Conservation (phyloP, 2,888 invertebrate genomes). For the Zygaena filipendulae region DNA sequence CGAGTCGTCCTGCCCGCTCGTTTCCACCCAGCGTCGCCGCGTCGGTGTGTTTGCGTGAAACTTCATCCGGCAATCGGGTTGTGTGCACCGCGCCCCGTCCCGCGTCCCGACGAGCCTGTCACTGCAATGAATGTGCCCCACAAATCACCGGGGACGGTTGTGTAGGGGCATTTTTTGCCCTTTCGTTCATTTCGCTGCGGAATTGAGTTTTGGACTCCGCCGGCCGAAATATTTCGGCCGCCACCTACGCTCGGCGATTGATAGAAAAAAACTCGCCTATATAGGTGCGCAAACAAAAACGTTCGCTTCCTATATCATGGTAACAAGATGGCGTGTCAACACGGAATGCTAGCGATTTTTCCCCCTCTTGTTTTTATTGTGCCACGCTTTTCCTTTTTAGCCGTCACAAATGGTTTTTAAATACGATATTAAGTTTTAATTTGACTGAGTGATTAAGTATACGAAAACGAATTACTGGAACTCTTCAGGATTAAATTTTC, state of each 20-base stretch:
- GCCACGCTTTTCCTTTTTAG: too few species aligned
- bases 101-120: constrained; percentile 53
- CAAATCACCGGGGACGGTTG: constrained; percentile 59
- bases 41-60: background rate
- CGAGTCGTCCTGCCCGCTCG: too few species aligned
- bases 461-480: too few species aligned
- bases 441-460: too few species aligned
- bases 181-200: constrained; percentile 51
- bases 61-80: constrained; percentile 24
- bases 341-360: too few species aligned
- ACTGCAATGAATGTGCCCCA: constrained; percentile 60
- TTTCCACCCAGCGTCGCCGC: too few species aligned
- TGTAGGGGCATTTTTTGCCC: constrained; percentile 48
- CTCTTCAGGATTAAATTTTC: too few species aligned
- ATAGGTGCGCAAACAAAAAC: constrained; percentile 28
- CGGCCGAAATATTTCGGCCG: constrained; percentile 37
- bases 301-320: too few species aligned
- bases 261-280: constrained; percentile 24
- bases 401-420: too few species aligned
- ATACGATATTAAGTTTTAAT: too few species aligned
- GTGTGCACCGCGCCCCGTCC: constrained; percentile 33
- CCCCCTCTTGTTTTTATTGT: too few species aligned
- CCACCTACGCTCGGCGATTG: constrained; percentile 15
- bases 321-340: too few species aligned
- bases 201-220: constrained; percentile 49